Base-by-base conservation (phyloP, 1,140 invertebrate genomes). In the Brachionus koreanus region DNA sequence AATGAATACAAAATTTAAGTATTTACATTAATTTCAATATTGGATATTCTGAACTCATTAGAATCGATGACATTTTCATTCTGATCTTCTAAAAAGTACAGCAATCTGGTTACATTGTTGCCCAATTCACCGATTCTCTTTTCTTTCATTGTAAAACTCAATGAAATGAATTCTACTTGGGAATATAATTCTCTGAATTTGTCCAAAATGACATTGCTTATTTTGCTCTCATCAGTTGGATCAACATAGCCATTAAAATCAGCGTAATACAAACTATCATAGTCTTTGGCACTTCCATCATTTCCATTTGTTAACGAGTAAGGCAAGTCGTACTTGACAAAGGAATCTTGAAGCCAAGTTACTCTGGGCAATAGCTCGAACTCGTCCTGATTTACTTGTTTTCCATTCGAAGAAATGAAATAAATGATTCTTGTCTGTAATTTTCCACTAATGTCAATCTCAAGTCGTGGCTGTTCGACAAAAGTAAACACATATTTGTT, bases 301-400 rank as follows among this genome's bases (percentile, higher is more conserved):
- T 25, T 13, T 3, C 37, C 46, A 13, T 25, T 37, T 2, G 12
- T 1, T 13, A 79, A 57, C 19, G 76, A 61, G 10, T 79, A 79
- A 13, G 76, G 76, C 19, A 65, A 61, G 29, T 57, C 76, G 16
- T n/a, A 79, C 19, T 79, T 79, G 37, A 61, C 49, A 35, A 79
- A 42, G 3, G 76, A 79, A 25, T 79, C 76, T 42, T 79, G 76
- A 3, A 79, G 25, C 76, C 76, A 79, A 29, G 19, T 65, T 4
- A 61, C 19, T 61, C 57, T 57, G 16, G 76, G 76, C 49, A 79
- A 65, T 42, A 79, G 23, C 39, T 79, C 76, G 19, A 79, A 79
- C 29, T 79, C 76, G 1, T 79, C 76, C 5, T 39, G 23, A 5
- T 25, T 16, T 0, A 43, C 76, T 12, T 61, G 57, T 19, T 49